Percentiles rank a stretch among this genome's conserved stretches.
phyloP scores from a whole-genome alignment of 2,113 vertebrate species.

The Eublepharis macularius region DNA sequence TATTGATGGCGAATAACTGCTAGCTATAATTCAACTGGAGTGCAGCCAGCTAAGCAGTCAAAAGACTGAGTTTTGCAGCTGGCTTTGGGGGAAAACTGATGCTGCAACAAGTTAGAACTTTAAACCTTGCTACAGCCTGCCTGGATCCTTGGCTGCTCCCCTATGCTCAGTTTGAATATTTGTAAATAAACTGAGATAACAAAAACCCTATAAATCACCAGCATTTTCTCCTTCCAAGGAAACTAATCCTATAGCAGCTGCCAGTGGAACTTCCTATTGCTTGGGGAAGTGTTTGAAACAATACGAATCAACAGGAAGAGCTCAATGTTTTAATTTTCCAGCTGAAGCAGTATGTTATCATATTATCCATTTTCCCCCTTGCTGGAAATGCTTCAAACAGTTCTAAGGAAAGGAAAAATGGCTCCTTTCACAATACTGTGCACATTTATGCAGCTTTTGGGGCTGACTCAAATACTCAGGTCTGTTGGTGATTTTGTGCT shows the following conservation, averaged over 20 bases:
- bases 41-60: neutral
- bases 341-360: neutral
- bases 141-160: neutral
- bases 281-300: neutral
- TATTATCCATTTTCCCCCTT: neutral
- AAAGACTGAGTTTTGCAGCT: too few relatives aligned
- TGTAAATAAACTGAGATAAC: neutral
- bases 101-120: neutral
- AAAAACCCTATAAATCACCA: neutral
- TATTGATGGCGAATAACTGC: neutral
- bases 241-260: neutral
- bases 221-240: neutral
- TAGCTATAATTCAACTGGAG: neutral
- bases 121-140: neutral
- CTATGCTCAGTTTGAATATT: neutral
- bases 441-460: neutral
- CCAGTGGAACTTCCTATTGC: neutral
- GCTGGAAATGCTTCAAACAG: neutral
- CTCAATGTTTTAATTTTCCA: neutral
- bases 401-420: neutral
- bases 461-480: neutral
- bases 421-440: too few relatives aligned
- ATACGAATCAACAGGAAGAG: neutral
- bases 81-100: neutral
- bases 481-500: conserved; percentile 17